Base-by-base conservation (phyloP, 2,797 vertebrate genomes). In the Propithecus deckenii region DNA sequence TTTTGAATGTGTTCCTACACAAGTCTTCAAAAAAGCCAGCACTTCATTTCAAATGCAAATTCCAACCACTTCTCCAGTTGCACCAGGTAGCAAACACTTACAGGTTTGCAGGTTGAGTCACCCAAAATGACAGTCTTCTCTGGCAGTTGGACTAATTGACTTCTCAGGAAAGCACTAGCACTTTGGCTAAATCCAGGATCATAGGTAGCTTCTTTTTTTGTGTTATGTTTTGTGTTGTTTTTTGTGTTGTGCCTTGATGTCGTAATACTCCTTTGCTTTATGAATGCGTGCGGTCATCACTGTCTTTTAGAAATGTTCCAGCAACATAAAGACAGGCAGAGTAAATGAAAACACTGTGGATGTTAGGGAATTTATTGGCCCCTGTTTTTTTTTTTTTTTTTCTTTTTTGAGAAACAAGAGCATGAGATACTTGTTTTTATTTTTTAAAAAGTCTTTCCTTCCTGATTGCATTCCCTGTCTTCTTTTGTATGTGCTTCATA, bases 251-350 rank as follows among this genome's bases (percentile, higher is more conserved):
- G 98, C 98, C 98, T 98, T 75, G 98, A 98, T 98, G 98, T 98
- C 98, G 97, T 98, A 98, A 98, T 98, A 98, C 98, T 98, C 98
- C 98, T 98, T 97, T 99, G 98, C 99, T 98, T 98, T 98, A 98
- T 98, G 98, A 99, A 98, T 99, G 99, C 99, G 99, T 99, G 98
- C 98, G 98, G 97, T 98, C 98, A 98, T 98, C 99, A 98, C 98
- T 98, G 98, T 99, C 99, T 99, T 98, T 99, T 99, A 99, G 98
- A 98, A 99, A 99, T 98, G 99, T 99, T 99, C 99, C 99, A 99
- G 99, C 99, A 99, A 99, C 99, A 99, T 99, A 99, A 99, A 99
- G 99, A 99, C 99, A 99, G 99, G 99, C 99, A 99, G 99, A 99
- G 98, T 99, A 99, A 99, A 99, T 99, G 98, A 99, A 99, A 99